Base-by-base conservation (phyloP, 2,797 vertebrate genomes). In the Pygocentrus nattereri region DNA sequence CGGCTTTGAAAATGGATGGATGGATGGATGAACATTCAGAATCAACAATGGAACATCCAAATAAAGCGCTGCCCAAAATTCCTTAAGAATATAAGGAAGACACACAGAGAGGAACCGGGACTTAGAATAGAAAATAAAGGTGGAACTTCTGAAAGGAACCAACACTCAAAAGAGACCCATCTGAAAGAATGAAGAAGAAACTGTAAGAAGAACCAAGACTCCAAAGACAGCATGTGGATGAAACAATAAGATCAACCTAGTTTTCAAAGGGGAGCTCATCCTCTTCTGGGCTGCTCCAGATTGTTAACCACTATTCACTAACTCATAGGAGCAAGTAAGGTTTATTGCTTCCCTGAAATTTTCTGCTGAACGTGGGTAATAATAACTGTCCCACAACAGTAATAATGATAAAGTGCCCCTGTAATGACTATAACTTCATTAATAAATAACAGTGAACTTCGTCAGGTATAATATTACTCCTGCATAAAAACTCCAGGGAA, bases 381-480 rank as follows among this genome's bases (percentile, higher is more conserved):
- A 64, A 73, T 64, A 30, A 11, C n/a, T 50, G 18, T 64, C 69
- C n/a, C 34, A 38, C 62, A 27, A 76, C 56, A 75, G 56, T 34
- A 75, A 44, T 75, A 27, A 27, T 30, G 64, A 76, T 76, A 44
- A 71, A 10, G 16, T 54, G 62, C 38, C 62, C 62, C 62, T 65
- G 30, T 21, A 34, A 30, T 15, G 2, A 19, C 30, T 6, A 11
- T 65, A 65, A 65, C n/a, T 19, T 38, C 65, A 34, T 38, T 67
- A 38, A 67, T 67, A 67, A 67, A 67, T n/a, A 64, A 19, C 61
- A 30, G 23, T 4, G 58, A 61, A 19, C 61, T 12, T 67, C 47
- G 76, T 44, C 23, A 38, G 18, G 34, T 50, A 19, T 25, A 76
- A 62, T 71, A 70, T 62, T 18, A 44, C 23, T 41, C 52, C 27